phyloP scores from a whole-genome alignment of 1,140 invertebrate species.

The Zaprionus inermis region DNA sequence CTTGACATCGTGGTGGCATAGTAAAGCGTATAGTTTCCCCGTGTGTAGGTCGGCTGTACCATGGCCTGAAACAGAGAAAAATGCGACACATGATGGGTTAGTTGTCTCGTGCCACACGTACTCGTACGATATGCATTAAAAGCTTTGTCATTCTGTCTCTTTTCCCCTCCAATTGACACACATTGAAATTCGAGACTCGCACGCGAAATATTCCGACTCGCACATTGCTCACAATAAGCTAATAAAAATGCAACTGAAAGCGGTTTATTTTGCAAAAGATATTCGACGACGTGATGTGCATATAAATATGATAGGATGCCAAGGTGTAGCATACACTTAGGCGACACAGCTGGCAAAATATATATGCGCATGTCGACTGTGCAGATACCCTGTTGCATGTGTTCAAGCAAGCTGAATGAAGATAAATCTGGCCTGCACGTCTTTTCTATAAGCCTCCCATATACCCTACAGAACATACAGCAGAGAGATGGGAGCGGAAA shows the following conservation, averaged over 20 bases:
- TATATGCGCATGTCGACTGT: constrained; percentile 6
- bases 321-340: constrained; percentile 58
- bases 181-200: constrained; percentile 65
- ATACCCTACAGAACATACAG: constrained; percentile 6
- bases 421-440: not conserved
- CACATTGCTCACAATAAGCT: constrained; percentile 68
- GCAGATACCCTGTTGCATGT: constrained; percentile 10
- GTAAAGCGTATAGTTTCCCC: constrained; percentile 83
- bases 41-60: constrained; percentile 76
- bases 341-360: constrained; percentile 7
- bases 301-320: constrained; percentile 57
- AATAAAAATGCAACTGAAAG: constrained; percentile 82
- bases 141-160: constrained; percentile 18
- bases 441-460: not conserved
- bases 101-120: not conserved
- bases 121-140: constrained; percentile 12
- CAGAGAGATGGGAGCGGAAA: constrained; percentile 13
- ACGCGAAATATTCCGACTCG: constrained; percentile 48
- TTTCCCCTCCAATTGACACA: constrained; percentile 21
- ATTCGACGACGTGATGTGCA: constrained; percentile 69
- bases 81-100: constrained; percentile 9
- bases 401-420: not conserved
- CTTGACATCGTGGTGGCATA: constrained; percentile 78
- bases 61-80: constrained; percentile 55
- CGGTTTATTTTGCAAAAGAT: constrained; percentile 70